Evolutionary conservation across 2,888 invertebrate genomes (phyloP), one percentile per base, ranked within the genome.

Genomic region (Lithophane socia): DNA sequence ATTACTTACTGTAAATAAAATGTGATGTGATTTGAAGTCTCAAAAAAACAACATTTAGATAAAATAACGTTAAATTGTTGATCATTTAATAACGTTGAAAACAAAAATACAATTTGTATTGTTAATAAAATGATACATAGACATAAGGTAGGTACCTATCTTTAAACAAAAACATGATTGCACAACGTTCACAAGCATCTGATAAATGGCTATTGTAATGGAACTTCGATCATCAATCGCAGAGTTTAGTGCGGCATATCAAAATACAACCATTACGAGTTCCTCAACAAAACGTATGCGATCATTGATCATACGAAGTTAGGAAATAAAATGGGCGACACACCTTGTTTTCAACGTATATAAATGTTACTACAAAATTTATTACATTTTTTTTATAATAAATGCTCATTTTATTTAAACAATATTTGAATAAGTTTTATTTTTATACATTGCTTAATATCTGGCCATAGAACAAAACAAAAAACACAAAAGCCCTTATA

Each of bases 261-360:
- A 87, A 89, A 91, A 89, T 87, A 85, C 82, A 86, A 85, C 88
- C 83, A 89, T 88, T 87, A 87, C 75, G 75, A 81, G 71, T 77
- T 82, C 56, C 77, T 82, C 83, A 79, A 83, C 84, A 82, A 87
- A 85, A 86, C 70, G 73, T 86, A 86, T 85, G 75, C 66, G 63
- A 74, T 68, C 84, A 85, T 90, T 77, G 82, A 87, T 89, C 91
- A 89, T 84, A 76, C 68, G 18, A 85, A 87, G 84, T 85, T 87
- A 75, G 77, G 68, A 81, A 88, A 84, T 82, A 85, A 86, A 87
- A 83, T 72, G 73, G 82, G 77, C 47, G 75, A 77, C 80, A 79
- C 56, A 85, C 58, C 67, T 60, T 80, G 52, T 73, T 85, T 87
- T 84, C 49, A 85, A 80, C 69, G 65, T 47, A 70, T 56, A 86